Evolutionary conservation across 2,113 vertebrate species (phyloP), one percentile per base, ranked within the genome.

Genomic region (Bufo gargarizans): DNA sequence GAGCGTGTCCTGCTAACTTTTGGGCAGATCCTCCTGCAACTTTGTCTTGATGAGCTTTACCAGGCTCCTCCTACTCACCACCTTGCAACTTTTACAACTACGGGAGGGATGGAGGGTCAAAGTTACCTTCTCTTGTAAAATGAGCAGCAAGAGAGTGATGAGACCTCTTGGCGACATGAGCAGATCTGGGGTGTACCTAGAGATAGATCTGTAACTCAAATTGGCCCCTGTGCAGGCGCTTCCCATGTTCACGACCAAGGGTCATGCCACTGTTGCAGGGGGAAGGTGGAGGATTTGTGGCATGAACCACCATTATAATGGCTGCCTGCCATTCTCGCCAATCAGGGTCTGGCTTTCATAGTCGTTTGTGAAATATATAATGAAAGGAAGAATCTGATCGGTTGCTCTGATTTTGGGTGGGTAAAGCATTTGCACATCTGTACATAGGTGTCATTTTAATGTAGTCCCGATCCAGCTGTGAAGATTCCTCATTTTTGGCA

Each of bases 351-450:
- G 56, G 14, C 65, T 20, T 7, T 65, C 63, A 65, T 65, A 20
- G 20, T n/a, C 20, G 3, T n/a, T 6, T 20, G 22, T 71, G 8
- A 4, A 71, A 2, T 33, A 14, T 14, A 71, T 0, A 33, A 71
- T 71, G 3, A 43, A 11, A 71, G 69, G 19, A 53, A 77, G 14
- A 49, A 50, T 17, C 13, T 10, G 49, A 53, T 77, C 19, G 9
- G 19, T n/a, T 11, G 76, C 49, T 0, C 8, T 77, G 33, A 33
- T 33, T 33, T 33, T 33, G 33, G 33, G 33, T 33, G 2, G 11
- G 59, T 53, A 83, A 56, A 43, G 49, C 7, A 8, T 80, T 80
- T 86, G 85, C 85, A 87, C 86, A 87, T 71, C 43, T 86, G 76
- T 69, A 72, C 7, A 79, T 53, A 61, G 10, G 33, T 50, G 49